phyloP scores from a whole-genome alignment of 1,140 invertebrate genomes.

The Eubasilissa regina region DNA sequence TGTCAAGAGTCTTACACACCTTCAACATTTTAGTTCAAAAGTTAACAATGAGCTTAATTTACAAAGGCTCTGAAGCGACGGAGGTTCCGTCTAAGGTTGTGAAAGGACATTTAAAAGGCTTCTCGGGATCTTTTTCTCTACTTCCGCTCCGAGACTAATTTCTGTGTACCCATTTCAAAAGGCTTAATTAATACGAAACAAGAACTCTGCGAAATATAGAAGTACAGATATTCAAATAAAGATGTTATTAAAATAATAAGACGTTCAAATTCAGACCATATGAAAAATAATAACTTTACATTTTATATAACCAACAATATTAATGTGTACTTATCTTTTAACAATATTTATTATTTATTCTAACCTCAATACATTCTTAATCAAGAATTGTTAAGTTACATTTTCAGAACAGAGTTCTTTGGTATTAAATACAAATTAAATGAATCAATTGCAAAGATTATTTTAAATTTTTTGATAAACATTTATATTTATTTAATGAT shows the following conservation, averaged over 20 bases:
- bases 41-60: slow-evolving; percentile 53
- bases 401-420: not conserved
- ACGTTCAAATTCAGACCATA: not conserved
- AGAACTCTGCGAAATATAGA: not conserved
- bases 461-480: too few relatives aligned
- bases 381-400: too few relatives aligned
- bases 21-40: slow-evolving; percentile 23
- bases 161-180: slow-evolving; percentile 40
- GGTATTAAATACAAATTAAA: too few relatives aligned
- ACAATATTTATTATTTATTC: too few relatives aligned
- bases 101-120: slow-evolving; percentile 38
- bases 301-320: not conserved
- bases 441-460: too few relatives aligned
- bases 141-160: slow-evolving; percentile 38
- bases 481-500: too few relatives aligned
- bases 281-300: too few relatives aligned
- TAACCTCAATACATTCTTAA: too few relatives aligned
- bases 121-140: slow-evolving; percentile 42
- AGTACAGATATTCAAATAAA: not conserved
- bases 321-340: too few relatives aligned
- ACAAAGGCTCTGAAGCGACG: slow-evolving; percentile 43
- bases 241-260: slow-evolving; percentile 2
- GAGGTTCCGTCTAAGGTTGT: slow-evolving; percentile 25
- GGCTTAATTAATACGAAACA: slow-evolving; percentile 43
- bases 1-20: too few relatives aligned